Evolutionary conservation across 2,888 invertebrate genomes (phyloP).

Genomic region (Leucophora obtusa): DNA sequence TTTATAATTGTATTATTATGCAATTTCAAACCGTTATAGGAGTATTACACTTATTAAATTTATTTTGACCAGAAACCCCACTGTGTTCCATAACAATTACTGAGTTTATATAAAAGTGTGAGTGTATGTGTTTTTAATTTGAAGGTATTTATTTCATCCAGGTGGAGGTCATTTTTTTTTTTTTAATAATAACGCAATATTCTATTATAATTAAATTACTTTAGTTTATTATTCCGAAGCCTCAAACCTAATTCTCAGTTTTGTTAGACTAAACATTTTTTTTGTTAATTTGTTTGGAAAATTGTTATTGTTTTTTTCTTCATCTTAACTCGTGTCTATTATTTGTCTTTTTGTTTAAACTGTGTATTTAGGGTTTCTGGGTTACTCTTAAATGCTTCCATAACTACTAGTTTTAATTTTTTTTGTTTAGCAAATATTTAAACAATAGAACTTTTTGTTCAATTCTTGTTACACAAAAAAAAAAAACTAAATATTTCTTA

Average conservation of each 20-base stretch:
- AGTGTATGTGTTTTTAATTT: not conserved
- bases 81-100: too few relatives aligned
- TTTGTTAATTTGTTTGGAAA: constrained; percentile 33
- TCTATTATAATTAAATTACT: not conserved
- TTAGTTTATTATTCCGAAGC: not conserved
- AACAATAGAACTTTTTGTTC: constrained; percentile 61
- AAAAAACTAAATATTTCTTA: not conserved
- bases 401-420: constrained; percentile 34
- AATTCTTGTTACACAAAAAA: constrained; percentile 24
- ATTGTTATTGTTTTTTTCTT: constrained; percentile 16
- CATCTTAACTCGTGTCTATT: constrained; percentile 16
- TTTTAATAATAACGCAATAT: not conserved
- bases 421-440: constrained; percentile 35
- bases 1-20: too few relatives aligned
- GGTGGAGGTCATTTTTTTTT: not conserved
- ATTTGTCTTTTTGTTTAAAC: constrained; percentile 30
- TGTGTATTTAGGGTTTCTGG: constrained; percentile 59
- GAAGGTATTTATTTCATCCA: not conserved
- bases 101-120: not conserved
- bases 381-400: constrained; percentile 55
- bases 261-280: constrained; percentile 40
- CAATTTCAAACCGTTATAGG: too few relatives aligned
- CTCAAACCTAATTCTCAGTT: constrained; percentile 62
- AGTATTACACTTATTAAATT: too few relatives aligned
- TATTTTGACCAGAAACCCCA: too few relatives aligned